These are phyloP conservation scores for Fissipunctia ypsillon DNA, from an alignment of 2,888 invertebrate species.

Conservation along the genomic window DNA sequence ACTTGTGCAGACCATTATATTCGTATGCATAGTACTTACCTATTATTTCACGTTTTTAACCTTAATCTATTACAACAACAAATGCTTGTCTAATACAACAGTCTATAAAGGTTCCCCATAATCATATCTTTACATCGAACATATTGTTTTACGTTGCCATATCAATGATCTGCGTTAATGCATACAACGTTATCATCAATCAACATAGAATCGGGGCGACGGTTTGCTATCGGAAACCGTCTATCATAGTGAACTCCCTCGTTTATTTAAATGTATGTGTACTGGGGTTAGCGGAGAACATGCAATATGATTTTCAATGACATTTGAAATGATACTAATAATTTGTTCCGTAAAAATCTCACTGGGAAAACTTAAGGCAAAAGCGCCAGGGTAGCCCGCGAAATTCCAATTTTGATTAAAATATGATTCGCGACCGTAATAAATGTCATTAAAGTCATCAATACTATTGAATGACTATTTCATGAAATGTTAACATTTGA, in stretches of 20 bases:
- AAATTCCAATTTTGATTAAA: too few species aligned
- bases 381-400: too few species aligned
- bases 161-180: constrained; percentile 63
- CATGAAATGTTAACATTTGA: too few species aligned
- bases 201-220: constrained; percentile 56
- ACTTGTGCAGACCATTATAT: background rate
- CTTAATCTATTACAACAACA: constrained; percentile 9
- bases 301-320: constrained; percentile 22
- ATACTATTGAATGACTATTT: too few species aligned
- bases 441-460: too few species aligned
- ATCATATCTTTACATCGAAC: constrained; percentile 32
- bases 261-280: constrained; percentile 47
- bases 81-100: constrained; percentile 6
- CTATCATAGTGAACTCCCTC: constrained; percentile 62
- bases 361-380: too few species aligned
- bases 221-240: constrained; percentile 65
- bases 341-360: background rate
- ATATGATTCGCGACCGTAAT: too few species aligned
- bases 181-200: constrained; percentile 66
- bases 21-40: background rate
- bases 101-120: constrained; percentile 10
- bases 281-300: constrained; percentile 3
- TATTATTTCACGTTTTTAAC: background rate
- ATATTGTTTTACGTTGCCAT: constrained; percentile 32
- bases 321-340: background rate